Evolutionary conservation across 1,140 invertebrate genomes (phyloP).

Genomic region (Aplysia californica): DNA sequence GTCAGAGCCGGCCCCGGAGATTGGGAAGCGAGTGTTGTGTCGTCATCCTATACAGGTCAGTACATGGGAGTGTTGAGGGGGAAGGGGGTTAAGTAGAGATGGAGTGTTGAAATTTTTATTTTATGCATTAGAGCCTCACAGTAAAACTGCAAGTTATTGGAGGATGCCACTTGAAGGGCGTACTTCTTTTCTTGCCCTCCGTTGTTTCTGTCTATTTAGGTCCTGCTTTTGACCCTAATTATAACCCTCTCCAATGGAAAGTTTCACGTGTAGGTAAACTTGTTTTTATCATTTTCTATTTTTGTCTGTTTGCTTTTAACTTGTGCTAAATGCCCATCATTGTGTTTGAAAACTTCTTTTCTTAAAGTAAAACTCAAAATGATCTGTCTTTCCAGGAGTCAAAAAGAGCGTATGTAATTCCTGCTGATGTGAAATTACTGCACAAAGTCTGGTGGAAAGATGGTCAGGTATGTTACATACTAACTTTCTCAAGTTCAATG

Average conservation of each 20-base stretch:
- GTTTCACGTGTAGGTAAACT: background rate
- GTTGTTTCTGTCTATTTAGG: background rate
- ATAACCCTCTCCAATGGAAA: background rate
- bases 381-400: slow-evolving; percentile 74
- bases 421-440: slow-evolving; percentile 83
- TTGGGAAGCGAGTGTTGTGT: slow-evolving; percentile 88
- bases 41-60: slow-evolving; percentile 89
- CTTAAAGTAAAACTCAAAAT: background rate
- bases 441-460: slow-evolving; percentile 90
- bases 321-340: background rate
- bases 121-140: background rate
- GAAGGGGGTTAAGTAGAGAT: background rate
- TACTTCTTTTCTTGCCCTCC: no score
- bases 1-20: slow-evolving; percentile 80
- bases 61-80: background rate
- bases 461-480: slow-evolving; percentile 72
- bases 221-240: background rate
- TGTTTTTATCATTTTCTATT: background rate
- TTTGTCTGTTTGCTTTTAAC: background rate
- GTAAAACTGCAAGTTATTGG: no score
- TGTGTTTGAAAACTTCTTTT: no score
- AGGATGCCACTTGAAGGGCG: no score
- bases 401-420: slow-evolving; percentile 93
- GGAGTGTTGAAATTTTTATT: background rate
- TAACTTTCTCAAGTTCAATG: background rate